Evolutionary conservation across 2,113 vertebrate species (phyloP), one percentile per base, ranked within the genome.

Genomic region (Crotalus viridis): DNA sequence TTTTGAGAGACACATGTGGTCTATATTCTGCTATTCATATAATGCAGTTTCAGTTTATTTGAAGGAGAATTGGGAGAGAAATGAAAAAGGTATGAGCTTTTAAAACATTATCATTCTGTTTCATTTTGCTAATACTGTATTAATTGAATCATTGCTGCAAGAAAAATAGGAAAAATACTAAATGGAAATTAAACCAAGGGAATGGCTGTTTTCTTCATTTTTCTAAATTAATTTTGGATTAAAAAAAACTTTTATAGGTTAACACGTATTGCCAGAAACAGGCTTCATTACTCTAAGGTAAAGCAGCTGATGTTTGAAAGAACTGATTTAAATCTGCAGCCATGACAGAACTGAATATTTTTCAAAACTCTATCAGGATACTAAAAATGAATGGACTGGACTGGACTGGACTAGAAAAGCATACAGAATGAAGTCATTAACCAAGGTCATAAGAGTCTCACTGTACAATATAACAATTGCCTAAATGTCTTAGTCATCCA

Each of bases 11-110:
- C 95, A 56, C 64, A 57, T 89, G 81, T 57, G 85, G 85, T 94
- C 74, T 94, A 43, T 91, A 94, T 96, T 94, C 94, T 95, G 55
- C 92, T 94, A 74, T 92, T 96, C 51, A 94, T 74, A 93, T 43
- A 88, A 87, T 94, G 85, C 94, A 64, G 10, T 17, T 85, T 93
- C 51, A 57, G 33, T 90, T 94, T 96, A 88, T 93, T 90, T 94
- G 89, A 90, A 88, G 88, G 51, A 93, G 55, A 26, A 64, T 0
- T 92, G 81, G 91, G 90, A 88, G 33, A 92, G 12, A 89, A 57
- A 39, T 24, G 89, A 94, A 87, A 94, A 96, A 92, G 48, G 85
- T 43, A 86, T 90, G 89, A 93, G 90, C 90, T 57, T 90, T 93
- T 51, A 81, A 95, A 96, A 89, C 93, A 85, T 52, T 89, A 92